A percentile compares a stretch with the other conserved stretches of the same genome.
phyloP scores from a whole-genome alignment of 2,113 vertebrate genomes.

The Callipepla californica region DNA sequence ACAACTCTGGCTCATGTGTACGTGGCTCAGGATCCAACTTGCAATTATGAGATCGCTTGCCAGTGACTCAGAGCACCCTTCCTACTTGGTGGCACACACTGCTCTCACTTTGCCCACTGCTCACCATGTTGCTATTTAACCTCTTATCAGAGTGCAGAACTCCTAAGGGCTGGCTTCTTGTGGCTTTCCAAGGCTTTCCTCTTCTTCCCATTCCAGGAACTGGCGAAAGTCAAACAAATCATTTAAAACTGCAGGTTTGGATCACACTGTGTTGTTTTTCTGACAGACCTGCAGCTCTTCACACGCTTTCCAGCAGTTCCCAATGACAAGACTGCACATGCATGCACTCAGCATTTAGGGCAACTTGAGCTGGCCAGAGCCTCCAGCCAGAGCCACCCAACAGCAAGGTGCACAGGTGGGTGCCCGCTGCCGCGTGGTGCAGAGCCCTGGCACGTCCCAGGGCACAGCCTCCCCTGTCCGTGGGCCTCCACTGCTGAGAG shows the following conservation, averaged over 20 bases:
- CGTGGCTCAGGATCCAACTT: not conserved
- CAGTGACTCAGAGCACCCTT: not conserved
- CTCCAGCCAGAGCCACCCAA: not conserved
- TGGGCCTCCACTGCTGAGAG: not conserved
- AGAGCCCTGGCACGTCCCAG: not conserved
- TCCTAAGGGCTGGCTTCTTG: not conserved
- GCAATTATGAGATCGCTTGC: not conserved
- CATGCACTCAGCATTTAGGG: not conserved
- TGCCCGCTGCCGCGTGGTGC: not conserved
- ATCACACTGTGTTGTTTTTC: not conserved
- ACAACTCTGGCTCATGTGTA: not conserved
- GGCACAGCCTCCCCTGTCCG: accelerated
- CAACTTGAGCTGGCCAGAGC: not conserved
- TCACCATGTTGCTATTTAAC: not conserved
- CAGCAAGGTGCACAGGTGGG: not conserved
- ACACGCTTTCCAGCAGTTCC: not conserved
- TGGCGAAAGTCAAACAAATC: not conserved
- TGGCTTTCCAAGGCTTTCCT: not conserved
- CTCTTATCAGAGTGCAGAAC: not conserved
- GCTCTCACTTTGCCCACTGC: not conserved
- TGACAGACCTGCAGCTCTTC: not conserved
- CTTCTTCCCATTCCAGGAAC: no score
- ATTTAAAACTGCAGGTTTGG: not conserved
- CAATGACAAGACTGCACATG: not conserved
- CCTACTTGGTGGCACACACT: not conserved